A percentile compares a stretch with the other conserved stretches of the same genome.
Conservation (phyloP, 2,797 vertebrate genomes). For the Limnodromus scolopaceus region DNA sequence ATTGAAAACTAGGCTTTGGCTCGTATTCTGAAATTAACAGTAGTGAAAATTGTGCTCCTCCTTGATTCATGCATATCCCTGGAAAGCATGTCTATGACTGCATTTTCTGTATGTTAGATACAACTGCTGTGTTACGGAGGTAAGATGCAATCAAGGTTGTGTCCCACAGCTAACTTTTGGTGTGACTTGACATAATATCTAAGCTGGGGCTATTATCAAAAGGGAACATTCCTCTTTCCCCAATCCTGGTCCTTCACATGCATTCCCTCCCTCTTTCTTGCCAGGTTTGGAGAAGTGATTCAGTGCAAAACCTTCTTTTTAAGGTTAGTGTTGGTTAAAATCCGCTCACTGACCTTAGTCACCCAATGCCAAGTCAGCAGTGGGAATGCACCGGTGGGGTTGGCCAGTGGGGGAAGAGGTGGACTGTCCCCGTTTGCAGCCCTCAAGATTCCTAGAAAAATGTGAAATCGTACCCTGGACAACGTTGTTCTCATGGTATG, state of each 20-base stretch:
- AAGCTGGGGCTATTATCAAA: background rate
- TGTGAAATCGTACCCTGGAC: background rate
- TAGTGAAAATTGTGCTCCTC: background rate
- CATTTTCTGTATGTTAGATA: background rate
- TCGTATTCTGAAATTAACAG: background rate
- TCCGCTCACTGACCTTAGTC: background rate
- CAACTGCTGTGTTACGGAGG: background rate
- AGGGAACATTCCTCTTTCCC: fast-evolving
- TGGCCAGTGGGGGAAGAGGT: background rate
- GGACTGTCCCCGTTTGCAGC: background rate
- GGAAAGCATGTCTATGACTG: background rate
- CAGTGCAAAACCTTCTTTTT: background rate
- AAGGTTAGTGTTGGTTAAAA: background rate
- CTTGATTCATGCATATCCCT: background rate
- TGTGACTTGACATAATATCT: background rate
- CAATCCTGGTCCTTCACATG: background rate
- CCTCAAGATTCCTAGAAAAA: background rate
- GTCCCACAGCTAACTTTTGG: background rate
- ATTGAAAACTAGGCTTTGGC: background rate
- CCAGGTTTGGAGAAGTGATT: background rate
- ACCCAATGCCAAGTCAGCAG: background rate
- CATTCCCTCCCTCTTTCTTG: background rate
- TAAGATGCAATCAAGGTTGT: background rate
- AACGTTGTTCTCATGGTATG: background rate
- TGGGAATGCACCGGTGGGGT: fast-evolving